Evolutionary conservation across 2,888 invertebrate species (phyloP).

Genomic region (Microplitis deprimator): DNA sequence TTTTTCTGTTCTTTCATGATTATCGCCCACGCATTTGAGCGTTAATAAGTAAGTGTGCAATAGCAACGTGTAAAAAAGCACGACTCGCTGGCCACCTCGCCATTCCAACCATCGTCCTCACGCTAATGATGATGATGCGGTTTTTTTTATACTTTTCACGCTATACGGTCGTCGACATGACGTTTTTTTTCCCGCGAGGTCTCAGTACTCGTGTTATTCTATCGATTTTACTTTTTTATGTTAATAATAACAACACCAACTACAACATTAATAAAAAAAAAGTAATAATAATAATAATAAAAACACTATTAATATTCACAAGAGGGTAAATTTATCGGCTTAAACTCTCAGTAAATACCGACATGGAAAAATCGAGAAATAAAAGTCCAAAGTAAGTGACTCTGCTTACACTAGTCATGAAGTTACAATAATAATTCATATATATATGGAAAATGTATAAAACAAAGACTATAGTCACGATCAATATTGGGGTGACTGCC

Average conservation of each 20-base stretch:
- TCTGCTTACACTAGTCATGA: too few species aligned
- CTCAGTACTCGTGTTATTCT: too few species aligned
- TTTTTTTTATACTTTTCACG: background rate
- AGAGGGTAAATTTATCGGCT: background rate
- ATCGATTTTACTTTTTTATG: background rate
- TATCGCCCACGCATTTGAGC: constrained; percentile 26
- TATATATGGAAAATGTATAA: background rate
- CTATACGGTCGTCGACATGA: background rate
- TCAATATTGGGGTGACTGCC: background rate
- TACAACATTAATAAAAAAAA: background rate
- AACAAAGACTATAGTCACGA: background rate
- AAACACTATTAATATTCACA: background rate
- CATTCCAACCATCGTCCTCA: background rate
- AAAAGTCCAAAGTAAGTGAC: background rate
- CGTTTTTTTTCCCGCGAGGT: background rate
- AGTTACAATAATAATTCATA: background rate
- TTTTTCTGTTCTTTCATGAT: background rate
- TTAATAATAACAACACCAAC: background rate
- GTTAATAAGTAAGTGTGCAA: constrained; percentile 19
- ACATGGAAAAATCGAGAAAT: background rate
- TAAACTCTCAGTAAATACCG: background rate
- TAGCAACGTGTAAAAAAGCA: constrained; percentile 24
- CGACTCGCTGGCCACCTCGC: constrained; percentile 20
- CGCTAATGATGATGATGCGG: background rate
- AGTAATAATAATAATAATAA: too few species aligned